Base-by-base conservation (phyloP, 2,797 vertebrate genomes). In the Spheniscus humboldti region DNA sequence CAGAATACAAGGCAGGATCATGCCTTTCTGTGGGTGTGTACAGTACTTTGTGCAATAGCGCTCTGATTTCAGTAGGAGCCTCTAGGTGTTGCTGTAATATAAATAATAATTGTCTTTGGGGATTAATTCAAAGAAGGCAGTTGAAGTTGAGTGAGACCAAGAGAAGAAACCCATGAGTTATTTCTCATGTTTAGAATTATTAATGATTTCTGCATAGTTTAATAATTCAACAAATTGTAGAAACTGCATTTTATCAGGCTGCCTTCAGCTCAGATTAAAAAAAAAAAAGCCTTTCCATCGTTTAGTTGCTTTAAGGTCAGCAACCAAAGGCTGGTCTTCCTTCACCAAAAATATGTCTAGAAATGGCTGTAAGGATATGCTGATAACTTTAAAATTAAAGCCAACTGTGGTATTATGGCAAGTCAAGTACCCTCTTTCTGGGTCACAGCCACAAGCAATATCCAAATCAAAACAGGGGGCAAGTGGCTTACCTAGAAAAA, bases 171-270 rank as follows among this genome's bases (percentile, higher is more conserved):
- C 11, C 52, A 33, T 13, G 31, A 78, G 35, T 92, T 94, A 79
- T 82, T 95, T 83, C 60, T 94, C 88, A 62, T 84, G 79, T 88
- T 95, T 95, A 83, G 60, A 96, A 76, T 94, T 30, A 97, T 96
- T 92, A 94, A 96, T 96, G 97, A 95, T 97, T 97, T 96, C 86
- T 95, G 88, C 79, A 67, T 96, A 92, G 88, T 97, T 97, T 97
- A 97, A 96, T 97, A 97, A 96, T 96, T 88, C 94, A 97, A 95
- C 92, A 97, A 95, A 95, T 96, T 96, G 90, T 78, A 92, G 72
- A 93, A 95, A 92, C 15, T 86, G 73, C 75, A 74, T 96, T 97
- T 97, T 96, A 75, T 95, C 30, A 72, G 47, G 18, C 63, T 92
- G n/a, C 80, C 59, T 60, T 73, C 68, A 72, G 19, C 19, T 52